phyloP scores from a whole-genome alignment of 1,140 invertebrate genomes.

The Papilio helenus region DNA sequence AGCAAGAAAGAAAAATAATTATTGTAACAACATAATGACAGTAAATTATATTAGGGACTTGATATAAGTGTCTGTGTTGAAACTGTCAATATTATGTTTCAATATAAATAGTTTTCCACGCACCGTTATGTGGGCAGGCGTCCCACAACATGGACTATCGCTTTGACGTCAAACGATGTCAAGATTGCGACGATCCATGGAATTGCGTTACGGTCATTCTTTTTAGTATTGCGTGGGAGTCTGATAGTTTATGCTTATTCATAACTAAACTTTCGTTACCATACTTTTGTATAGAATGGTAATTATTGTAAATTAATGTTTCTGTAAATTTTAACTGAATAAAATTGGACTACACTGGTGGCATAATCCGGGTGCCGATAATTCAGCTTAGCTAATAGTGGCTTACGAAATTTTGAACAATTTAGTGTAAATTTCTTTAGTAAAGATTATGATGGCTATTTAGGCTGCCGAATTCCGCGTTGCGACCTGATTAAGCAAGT shows the following conservation, averaged over 20 bases:
- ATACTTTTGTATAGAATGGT: not conserved
- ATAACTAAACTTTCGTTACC: not conserved
- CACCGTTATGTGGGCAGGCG: not conserved
- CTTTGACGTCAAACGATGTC: constrained; percentile 22
- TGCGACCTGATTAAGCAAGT: too few relatives aligned
- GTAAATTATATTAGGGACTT: not conserved
- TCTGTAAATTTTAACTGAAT: too few relatives aligned
- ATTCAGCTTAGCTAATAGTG: too few relatives aligned
- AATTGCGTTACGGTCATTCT: not conserved
- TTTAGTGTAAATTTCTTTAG: too few relatives aligned
- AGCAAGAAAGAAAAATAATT: not conserved
- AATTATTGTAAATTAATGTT: too few relatives aligned
- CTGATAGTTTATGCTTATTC: not conserved
- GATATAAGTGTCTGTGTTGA: not conserved
- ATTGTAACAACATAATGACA: not conserved
- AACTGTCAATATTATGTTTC: not conserved
- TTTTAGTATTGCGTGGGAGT: not conserved
- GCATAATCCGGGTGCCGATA: too few relatives aligned
- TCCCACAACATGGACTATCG: not conserved
- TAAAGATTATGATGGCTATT: too few relatives aligned
- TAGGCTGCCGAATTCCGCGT: too few relatives aligned
- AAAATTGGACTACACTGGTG: too few relatives aligned
- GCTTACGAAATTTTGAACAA: too few relatives aligned
- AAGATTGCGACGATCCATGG: not conserved
- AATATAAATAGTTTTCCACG: not conserved